Conservation (phyloP, 2,888 invertebrate species). For the Salpingus planirostris region DNA sequence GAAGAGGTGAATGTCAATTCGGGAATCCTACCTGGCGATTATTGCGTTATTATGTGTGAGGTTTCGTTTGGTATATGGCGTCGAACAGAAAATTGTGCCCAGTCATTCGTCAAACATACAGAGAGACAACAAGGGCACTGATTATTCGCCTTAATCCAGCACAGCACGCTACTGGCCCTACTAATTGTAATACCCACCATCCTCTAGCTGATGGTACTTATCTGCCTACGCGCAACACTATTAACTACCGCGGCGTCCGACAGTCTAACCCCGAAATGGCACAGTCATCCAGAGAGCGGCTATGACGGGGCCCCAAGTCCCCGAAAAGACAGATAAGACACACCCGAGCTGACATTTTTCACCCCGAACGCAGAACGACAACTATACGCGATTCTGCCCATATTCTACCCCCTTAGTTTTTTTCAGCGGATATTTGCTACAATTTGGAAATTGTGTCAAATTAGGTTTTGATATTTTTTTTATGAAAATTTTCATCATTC, state of each 20-base stretch:
- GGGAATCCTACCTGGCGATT: no score
- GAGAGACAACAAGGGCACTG: conserved; percentile 21
- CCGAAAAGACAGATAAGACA: conserved; percentile 15
- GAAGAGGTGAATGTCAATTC: no score
- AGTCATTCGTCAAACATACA: conserved; percentile 17
- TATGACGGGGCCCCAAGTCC: no score
- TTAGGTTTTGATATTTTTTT: no score
- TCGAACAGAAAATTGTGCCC: conserved; percentile 13
- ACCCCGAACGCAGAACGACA: no score
- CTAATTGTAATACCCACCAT: conserved; percentile 39
- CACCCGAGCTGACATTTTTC: conserved; percentile 8
- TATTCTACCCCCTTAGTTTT: no score
- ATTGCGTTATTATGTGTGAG: no score
- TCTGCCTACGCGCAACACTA: conserved; percentile 12
- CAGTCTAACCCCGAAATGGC: conserved; percentile 13
- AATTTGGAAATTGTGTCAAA: no score
- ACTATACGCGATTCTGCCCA: no score
- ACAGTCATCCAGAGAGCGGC: conserved; percentile 6
- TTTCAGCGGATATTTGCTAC: no score
- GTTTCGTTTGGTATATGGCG: no score
- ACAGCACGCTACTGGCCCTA: conserved; percentile 41
- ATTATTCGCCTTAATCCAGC: conserved; percentile 35
- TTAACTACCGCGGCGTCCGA: conserved; percentile 18
- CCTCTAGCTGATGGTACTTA: conserved; percentile 12
- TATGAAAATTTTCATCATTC: no score